Evolutionary conservation across 2,888 invertebrate genomes (phyloP).

Genomic region (Eilema griseolum): DNA sequence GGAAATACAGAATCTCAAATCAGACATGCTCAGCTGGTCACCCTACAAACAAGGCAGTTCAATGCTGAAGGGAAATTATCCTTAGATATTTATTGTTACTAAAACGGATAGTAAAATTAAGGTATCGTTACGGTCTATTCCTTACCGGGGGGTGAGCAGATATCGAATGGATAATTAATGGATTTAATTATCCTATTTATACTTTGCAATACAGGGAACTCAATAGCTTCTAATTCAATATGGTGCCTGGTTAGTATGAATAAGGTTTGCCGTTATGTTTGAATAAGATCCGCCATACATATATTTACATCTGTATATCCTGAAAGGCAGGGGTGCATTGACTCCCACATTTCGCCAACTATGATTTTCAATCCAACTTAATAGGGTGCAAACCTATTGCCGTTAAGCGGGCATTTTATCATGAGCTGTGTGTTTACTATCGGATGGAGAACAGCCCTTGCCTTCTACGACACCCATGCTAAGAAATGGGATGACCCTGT

Average conservation of each 20-base stretch:
- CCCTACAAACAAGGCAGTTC: constrained; percentile 33
- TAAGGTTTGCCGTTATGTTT: not conserved
- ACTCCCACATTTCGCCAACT: no score
- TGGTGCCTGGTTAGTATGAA: not conserved
- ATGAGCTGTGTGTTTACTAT: no score
- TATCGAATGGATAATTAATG: constrained; percentile 36
- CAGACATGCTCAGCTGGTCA: constrained; percentile 11
- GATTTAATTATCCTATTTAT: constrained; percentile 12
- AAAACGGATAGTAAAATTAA: constrained; percentile 35
- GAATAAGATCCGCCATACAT: not conserved
- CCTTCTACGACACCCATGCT: no score
- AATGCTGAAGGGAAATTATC: constrained; percentile 41
- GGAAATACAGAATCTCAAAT: not conserved
- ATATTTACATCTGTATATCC: no score
- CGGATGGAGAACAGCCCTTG: no score
- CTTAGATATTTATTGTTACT: constrained; percentile 44
- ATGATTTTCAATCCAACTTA: no score
- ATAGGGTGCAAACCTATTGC: no score
- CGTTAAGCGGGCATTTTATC: no score
- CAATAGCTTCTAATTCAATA: not conserved
- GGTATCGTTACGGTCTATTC: constrained; percentile 38
- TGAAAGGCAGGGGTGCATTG: no score
- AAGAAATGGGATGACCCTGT: no score
- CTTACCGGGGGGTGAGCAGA: constrained; percentile 31
- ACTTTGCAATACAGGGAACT: not conserved